Conservation (phyloP, 2,797 vertebrate species). For the Galagoides demidoff region DNA sequence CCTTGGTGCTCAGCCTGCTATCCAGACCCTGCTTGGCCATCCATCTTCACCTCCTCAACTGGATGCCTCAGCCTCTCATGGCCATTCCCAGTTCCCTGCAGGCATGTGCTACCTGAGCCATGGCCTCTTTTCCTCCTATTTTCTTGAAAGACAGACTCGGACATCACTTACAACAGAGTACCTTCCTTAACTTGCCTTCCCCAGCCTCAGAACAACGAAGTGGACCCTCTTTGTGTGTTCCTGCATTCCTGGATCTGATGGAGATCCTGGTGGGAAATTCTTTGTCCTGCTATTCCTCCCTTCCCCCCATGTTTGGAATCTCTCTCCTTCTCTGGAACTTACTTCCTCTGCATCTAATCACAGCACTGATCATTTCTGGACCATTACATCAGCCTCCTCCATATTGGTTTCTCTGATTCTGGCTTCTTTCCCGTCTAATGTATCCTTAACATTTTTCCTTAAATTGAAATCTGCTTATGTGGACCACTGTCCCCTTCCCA, state of each 20-base stretch:
- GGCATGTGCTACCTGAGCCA: not conserved
- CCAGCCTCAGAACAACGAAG: not conserved
- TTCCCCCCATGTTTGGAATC: not conserved
- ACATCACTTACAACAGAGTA: not conserved
- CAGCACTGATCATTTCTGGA: not conserved
- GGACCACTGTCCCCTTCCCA: not conserved
- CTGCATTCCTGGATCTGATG: not conserved
- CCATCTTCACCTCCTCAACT: rapidly evolving
- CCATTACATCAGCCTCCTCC: not conserved
- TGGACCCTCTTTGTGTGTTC: not conserved
- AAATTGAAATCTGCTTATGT: not conserved
- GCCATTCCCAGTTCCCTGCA: not conserved
- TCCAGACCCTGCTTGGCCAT: not conserved
- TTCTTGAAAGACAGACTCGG: not conserved
- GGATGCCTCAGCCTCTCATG: not conserved
- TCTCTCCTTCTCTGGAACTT: not conserved
- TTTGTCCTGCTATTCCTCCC: not conserved
- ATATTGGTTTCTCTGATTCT: not conserved
- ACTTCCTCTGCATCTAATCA: not conserved
- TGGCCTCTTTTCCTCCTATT: not conserved
- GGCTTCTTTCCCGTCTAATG: not conserved
- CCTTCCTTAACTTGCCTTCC: not conserved
- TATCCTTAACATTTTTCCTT: not conserved
- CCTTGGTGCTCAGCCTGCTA: rapidly evolving
- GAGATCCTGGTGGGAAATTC: not conserved